Evolutionary conservation across 2,888 invertebrate genomes (phyloP).

Genomic region (Dromius quadrimaculatus): DNA sequence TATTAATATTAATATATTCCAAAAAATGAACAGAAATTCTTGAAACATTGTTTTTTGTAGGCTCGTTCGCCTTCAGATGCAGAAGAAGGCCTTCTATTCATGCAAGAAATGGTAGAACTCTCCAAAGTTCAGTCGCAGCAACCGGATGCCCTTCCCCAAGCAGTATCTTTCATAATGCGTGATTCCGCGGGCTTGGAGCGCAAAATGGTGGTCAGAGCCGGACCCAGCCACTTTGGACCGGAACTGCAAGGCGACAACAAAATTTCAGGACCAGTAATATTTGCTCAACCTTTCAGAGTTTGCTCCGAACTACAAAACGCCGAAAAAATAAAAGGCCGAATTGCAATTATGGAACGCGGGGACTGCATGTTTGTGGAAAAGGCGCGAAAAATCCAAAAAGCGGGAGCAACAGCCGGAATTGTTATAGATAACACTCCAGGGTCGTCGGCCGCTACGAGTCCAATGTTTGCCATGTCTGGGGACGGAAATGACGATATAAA

Average conservation of each 20-base stretch:
- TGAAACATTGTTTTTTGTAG: conserved; percentile 70
- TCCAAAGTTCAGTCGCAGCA: conserved; percentile 78
- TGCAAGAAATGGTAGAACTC: conserved; percentile 96
- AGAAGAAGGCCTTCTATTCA: conserved; percentile 92
- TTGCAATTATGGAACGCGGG: conserved; percentile 90
- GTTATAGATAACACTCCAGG: conserved; percentile 86
- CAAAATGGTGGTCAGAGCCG: conserved; percentile 74
- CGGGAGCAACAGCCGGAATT: conserved; percentile 87
- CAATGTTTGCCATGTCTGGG: conserved; percentile 97
- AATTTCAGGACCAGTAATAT: conserved; percentile 74
- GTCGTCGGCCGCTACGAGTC: conserved; percentile 79
- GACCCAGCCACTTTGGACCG: conserved; percentile 92
- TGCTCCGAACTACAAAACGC: conserved; percentile 73
- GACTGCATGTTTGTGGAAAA: conserved; percentile 97
- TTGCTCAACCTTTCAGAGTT: conserved; percentile 79
- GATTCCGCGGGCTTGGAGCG: conserved; percentile 60
- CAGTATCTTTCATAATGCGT: conserved; percentile 66
- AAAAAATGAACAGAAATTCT: too few species aligned
- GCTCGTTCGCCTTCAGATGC: conserved; percentile 89
- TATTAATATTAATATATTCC: too few species aligned
- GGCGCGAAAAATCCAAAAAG: conserved; percentile 83
- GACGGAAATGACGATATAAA: conserved; percentile 88
- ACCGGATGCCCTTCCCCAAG: conserved; percentile 71
- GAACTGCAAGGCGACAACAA: conserved; percentile 77
- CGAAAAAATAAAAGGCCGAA: conserved; percentile 74